Percentiles rank a stretch among this genome's conserved stretches.
Conservation (phyloP, 2,797 vertebrate species). For the Tachyglossus aculeatus region DNA sequence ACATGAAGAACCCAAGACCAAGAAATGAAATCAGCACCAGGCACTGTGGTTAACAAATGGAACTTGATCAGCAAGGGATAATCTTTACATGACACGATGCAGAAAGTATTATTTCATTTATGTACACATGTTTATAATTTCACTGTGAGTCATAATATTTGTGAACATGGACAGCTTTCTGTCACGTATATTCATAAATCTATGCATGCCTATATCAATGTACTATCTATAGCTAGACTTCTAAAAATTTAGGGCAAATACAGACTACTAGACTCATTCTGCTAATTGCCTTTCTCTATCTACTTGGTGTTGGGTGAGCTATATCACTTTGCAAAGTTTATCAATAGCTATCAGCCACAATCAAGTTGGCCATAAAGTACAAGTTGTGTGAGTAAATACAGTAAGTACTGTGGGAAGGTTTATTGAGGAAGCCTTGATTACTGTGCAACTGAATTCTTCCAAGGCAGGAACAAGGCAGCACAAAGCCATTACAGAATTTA, state of each 20-base stretch:
- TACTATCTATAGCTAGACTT: no score
- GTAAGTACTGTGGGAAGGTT: constrained; percentile 61
- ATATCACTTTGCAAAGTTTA: constrained; percentile 61
- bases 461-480: constrained; percentile 30
- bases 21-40: no score
- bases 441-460: constrained; percentile 54
- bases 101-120: no score
- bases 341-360: constrained; percentile 67
- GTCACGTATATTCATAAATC: no score
- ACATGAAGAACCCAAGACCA: no score
- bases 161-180: no score
- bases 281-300: constrained; percentile 49
- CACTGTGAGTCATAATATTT: no score
- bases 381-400: constrained; percentile 57
- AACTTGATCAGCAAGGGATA: no score
- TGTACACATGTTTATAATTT: no score
- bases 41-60: no score
- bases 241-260: constrained; percentile 30
- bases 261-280: constrained; percentile 56
- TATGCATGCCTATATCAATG: no score
- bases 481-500: constrained; percentile 62
- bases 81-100: no score
- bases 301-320: constrained; percentile 44
- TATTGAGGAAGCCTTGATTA: constrained; percentile 74
- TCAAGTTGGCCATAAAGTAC: constrained; percentile 64